A percentile compares a stretch with the other conserved stretches of the same genome.
These are phyloP conservation scores for Ephestia elutella DNA, from an alignment of 1,140 invertebrate genomes.

Conservation along the genomic window DNA sequence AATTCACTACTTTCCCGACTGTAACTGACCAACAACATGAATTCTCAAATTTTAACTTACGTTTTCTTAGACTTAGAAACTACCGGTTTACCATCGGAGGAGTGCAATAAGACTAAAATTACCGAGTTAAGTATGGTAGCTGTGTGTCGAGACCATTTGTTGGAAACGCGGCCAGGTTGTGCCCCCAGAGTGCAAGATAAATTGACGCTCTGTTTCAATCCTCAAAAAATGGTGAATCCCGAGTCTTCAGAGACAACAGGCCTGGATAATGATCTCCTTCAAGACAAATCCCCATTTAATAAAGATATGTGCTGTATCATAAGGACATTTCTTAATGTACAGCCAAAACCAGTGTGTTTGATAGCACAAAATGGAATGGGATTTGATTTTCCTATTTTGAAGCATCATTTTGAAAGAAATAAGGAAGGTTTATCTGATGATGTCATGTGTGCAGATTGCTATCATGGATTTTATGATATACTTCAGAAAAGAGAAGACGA, in stretches of 20 bases:
- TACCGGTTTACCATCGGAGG: slow-evolving; percentile 74
- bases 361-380: slow-evolving; percentile 85
- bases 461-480: slow-evolving; percentile 66
- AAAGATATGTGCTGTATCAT: slow-evolving; percentile 71
- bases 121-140: slow-evolving; percentile 78
- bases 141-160: slow-evolving; percentile 70
- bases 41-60: slow-evolving; percentile 69
- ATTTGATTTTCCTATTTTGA: slow-evolving; percentile 80
- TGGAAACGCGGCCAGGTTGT: slow-evolving; percentile 41
- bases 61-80: slow-evolving; percentile 80
- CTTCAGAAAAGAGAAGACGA: slow-evolving; percentile 24
- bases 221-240: slow-evolving; percentile 68
- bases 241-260: slow-evolving; percentile 74
- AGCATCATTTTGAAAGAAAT: slow-evolving; percentile 54
- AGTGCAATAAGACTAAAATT: slow-evolving; percentile 74
- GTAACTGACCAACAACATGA: neutral
- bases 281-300: slow-evolving; percentile 77
- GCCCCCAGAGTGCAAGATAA: slow-evolving; percentile 78
- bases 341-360: slow-evolving; percentile 81
- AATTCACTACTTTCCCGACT: neutral
- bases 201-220: slow-evolving; percentile 78
- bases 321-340: slow-evolving; percentile 76
- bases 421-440: slow-evolving; percentile 61
- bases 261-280: slow-evolving; percentile 79
- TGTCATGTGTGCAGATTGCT: slow-evolving; percentile 76